A percentile compares a stretch with the other conserved stretches of the same genome.
Evolutionary conservation across 2,797 vertebrate genomes (phyloP).

Genomic region (Sebastes matsubarae): DNA sequence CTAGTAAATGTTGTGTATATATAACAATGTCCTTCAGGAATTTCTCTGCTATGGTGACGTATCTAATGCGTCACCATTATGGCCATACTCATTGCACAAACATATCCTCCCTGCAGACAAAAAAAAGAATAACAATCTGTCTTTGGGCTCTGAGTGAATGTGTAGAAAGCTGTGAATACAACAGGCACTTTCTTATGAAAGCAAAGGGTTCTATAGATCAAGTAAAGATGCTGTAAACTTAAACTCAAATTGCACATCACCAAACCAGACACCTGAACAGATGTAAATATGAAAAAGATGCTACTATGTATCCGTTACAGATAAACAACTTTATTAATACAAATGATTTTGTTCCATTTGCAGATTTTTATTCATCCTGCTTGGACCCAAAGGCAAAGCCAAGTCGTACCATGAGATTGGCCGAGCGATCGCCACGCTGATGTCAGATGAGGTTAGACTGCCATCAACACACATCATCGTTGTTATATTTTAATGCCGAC

Average conservation of each 20-base stretch:
- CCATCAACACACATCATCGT: background rate
- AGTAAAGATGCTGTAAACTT: background rate
- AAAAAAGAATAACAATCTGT: background rate
- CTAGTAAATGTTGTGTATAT: background rate
- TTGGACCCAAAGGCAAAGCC: constrained; percentile 98
- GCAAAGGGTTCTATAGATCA: background rate
- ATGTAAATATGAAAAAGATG: background rate
- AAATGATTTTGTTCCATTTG: background rate
- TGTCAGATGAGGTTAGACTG: constrained; percentile 94
- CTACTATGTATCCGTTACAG: background rate
- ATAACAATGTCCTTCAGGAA: background rate
- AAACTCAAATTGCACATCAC: background rate
- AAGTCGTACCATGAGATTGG: constrained; percentile 99
- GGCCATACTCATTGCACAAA: background rate
- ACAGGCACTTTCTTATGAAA: background rate
- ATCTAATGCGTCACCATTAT: background rate
- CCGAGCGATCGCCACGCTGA: constrained; percentile 95
- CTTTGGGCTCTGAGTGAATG: background rate
- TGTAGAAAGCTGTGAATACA: background rate
- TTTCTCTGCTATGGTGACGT: background rate
- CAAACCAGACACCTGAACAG: background rate
- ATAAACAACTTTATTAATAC: background rate
- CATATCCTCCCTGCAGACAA: background rate
- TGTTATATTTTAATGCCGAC: background rate
- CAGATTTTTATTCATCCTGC: constrained; percentile 97